Evolutionary conservation across 2,888 invertebrate genomes (phyloP).

Genomic region (Dilophus febrilis): DNA sequence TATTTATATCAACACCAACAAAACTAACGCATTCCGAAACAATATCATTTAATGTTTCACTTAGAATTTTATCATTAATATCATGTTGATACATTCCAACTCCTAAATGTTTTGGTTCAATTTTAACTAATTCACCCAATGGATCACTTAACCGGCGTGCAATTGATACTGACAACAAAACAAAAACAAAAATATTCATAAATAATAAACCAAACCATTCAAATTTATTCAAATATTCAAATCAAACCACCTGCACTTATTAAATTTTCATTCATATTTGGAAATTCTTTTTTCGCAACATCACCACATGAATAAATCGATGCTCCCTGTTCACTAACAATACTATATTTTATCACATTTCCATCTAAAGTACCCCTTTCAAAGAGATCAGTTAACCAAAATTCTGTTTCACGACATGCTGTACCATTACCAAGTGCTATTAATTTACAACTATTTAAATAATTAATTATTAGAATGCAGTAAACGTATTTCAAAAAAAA

Average conservation of each 20-base stretch:
- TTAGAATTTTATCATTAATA: slow-evolving; percentile 58
- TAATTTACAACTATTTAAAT: slow-evolving; percentile 43
- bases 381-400: slow-evolving; percentile 47
- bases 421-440: slow-evolving; percentile 84
- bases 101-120: slow-evolving; percentile 82
- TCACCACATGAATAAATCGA: slow-evolving; percentile 82
- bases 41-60: slow-evolving; percentile 55
- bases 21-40: slow-evolving; percentile 85
- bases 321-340: slow-evolving; percentile 81
- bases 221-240: not conserved
- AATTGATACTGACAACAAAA: slow-evolving; percentile 46
- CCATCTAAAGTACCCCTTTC: slow-evolving; percentile 35
- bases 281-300: slow-evolving; percentile 72
- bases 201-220: not conserved
- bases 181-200: not conserved
- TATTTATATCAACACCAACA: slow-evolving; percentile 84
- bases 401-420: slow-evolving; percentile 76
- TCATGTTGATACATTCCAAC: slow-evolving; percentile 96
- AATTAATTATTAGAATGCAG: slow-evolving; percentile 1
- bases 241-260: slow-evolving; percentile 47
- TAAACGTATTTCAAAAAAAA: slow-evolving; percentile 4
- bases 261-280: slow-evolving; percentile 63
- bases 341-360: slow-evolving; percentile 44
- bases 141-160: slow-evolving; percentile 83
- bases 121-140: slow-evolving; percentile 77